Evolutionary conservation across 2,888 invertebrate species (phyloP).

Genomic region (Metacarcinus magister): DNA sequence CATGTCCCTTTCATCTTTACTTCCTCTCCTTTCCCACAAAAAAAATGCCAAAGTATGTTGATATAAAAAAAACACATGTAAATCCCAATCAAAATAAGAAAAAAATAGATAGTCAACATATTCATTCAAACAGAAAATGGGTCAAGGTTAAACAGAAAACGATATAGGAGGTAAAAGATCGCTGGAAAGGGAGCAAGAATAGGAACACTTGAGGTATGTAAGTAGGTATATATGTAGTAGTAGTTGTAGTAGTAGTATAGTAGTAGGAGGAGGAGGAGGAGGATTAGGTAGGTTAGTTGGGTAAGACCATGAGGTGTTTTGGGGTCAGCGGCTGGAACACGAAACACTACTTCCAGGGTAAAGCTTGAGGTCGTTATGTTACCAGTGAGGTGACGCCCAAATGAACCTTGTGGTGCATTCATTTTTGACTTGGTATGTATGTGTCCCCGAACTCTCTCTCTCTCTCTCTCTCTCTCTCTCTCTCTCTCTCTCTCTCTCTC

Average conservation of each 20-base stretch:
- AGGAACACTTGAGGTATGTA: neutral
- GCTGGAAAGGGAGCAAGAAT: neutral
- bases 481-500: constrained; percentile 26
- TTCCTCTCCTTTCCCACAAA: too few species aligned
- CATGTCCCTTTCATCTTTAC: too few species aligned
- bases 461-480: constrained; percentile 26
- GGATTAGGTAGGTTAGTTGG: neutral
- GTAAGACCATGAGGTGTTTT: neutral
- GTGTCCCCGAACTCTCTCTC: neutral
- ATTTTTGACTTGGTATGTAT: neutral
- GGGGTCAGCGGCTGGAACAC: neutral
- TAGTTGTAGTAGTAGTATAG: too few species aligned
- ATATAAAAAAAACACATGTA: too few species aligned
- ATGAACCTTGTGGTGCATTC: neutral
- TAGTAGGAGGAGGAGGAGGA: too few species aligned
- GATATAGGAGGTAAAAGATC: too few species aligned
- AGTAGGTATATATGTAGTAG: too few species aligned
- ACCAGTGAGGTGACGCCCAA: constrained; percentile 4
- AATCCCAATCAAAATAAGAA: too few species aligned
- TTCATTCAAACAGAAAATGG: too few species aligned
- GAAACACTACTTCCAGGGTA: neutral
- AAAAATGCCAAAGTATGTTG: too few species aligned
- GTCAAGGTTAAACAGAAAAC: too few species aligned
- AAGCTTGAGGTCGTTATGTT: neutral
- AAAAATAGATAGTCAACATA: too few species aligned